Evolutionary conservation across 2,888 invertebrate species (phyloP).

Genomic region (Petrophora chlorosata): DNA sequence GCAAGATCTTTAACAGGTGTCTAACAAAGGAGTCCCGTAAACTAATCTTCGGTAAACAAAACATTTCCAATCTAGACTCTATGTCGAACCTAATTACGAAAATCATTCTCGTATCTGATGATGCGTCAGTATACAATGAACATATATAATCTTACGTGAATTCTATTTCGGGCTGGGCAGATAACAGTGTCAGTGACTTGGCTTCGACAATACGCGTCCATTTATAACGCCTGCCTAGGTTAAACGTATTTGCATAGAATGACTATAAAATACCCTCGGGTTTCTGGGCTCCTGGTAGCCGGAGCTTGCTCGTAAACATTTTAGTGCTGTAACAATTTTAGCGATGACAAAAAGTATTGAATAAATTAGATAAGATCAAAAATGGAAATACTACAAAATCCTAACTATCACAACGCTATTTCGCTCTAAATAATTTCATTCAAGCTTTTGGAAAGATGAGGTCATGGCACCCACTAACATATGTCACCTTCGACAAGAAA

Average conservation of each 20-base stretch:
- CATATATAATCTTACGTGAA: slow-evolving; percentile 45
- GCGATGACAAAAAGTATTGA: no score
- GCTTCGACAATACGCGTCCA: slow-evolving; percentile 12
- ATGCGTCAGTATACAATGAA: slow-evolving; percentile 44
- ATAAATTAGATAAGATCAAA: no score
- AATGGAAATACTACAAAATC: no score
- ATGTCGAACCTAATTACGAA: slow-evolving; percentile 19
- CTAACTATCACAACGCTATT: no score
- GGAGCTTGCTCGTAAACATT: slow-evolving; percentile 29
- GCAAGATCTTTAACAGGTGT: slow-evolving; percentile 20
- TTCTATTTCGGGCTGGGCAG: slow-evolving; percentile 50
- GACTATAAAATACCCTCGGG: slow-evolving; percentile 16
- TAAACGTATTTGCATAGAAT: slow-evolving; percentile 27
- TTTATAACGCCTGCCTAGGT: slow-evolving; percentile 24
- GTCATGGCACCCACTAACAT: no score
- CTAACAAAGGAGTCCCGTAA: slow-evolving; percentile 26
- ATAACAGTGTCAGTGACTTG: slow-evolving; percentile 54
- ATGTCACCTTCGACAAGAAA: no score
- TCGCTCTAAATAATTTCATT: no score
- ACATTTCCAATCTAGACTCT: slow-evolving; percentile 8
- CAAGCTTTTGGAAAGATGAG: no score
- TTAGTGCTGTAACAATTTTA: slow-evolving; percentile 10
- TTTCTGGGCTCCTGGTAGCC: slow-evolving; percentile 32
- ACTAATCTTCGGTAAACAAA: slow-evolving; percentile 23
- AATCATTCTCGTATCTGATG: slow-evolving; percentile 22